These are phyloP conservation scores for Harpagoxenus sublaevis DNA, from an alignment of 2,888 invertebrate species.

Conservation along the genomic window DNA sequence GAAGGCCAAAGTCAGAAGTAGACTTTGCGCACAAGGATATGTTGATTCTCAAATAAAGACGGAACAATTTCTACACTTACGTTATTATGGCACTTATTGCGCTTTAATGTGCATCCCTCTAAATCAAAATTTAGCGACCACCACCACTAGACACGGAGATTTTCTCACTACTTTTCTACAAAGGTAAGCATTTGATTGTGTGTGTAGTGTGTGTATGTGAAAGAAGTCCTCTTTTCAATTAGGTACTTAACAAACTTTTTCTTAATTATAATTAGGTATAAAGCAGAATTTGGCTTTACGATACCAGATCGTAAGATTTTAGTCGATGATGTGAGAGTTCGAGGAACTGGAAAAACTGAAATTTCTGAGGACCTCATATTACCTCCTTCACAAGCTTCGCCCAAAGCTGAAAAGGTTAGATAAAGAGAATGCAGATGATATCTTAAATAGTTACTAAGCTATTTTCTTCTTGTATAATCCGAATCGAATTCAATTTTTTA, in stretches of 20 bases:
- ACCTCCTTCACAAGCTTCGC: conserved; percentile 64
- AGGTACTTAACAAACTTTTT: conserved; percentile 1
- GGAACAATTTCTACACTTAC: conserved; percentile 95
- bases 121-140: conserved; percentile 56
- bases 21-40: conserved; percentile 92
- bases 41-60: conserved; percentile 89
- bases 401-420: conserved; percentile 84
- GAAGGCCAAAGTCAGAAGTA: conserved; percentile 88
- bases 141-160: conserved; percentile 89
- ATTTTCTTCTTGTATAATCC: neutral
- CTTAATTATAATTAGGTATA: conserved; percentile 88
- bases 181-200: conserved; percentile 85
- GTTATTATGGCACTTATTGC: conserved; percentile 97
- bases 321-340: conserved; percentile 96
- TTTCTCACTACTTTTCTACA: conserved; percentile 92
- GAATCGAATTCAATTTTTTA: neutral
- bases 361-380: conserved; percentile 87
- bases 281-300: conserved; percentile 98
- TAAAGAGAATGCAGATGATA: neutral
- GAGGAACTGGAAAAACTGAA: conserved; percentile 92
- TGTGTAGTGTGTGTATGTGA: too few relatives aligned
- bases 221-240: neutral
- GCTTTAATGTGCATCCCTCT: conserved; percentile 94
- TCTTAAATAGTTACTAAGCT: neutral
- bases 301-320: conserved; percentile 93